Evolutionary conservation across 2,888 invertebrate genomes (phyloP), one percentile per base, ranked within the genome.

Genomic region (Stenolophus ochropezus): DNA sequence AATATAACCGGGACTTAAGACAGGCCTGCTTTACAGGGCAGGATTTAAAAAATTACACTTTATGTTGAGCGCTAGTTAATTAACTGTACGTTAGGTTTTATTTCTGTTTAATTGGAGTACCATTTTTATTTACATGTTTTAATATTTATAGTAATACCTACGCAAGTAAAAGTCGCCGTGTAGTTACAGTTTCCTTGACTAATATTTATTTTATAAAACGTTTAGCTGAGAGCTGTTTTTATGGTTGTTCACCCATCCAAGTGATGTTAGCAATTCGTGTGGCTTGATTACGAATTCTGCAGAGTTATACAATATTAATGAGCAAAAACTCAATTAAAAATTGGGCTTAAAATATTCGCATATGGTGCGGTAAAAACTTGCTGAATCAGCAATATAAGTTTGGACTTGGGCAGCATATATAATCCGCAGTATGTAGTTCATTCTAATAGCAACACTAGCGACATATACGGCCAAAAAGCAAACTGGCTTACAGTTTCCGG

Each of bases 391-490:
- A 42, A 42, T 42, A 42, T 42, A 42, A 42, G 33, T 42, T 42
- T 42, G 33, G 33, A 42, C 33, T 42, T 42, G 33, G 33, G 8
- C 11, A 42, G 33, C 33, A 42, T 42, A 42, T 42, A 42, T 42
- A 42, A 42, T 42, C 33, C 33, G 33, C 33, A 8, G 8, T 42
- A 42, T 42, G 33, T 65, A 65, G 61, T 65, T 65, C 61, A 65
- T n/a, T 65, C 27, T 27, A 58, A 11, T n/a, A 53, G 56, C 61
- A 6, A 27, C 61, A 65, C 61, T 65, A 65, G 61, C 61, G 61
- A 14, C 18, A 25, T 65, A 65, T 65, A 65, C 27, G 61, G 61
- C n/a, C 61, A n/a, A 65, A 65, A 65, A 65, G 14, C 25, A 5
- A 65, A 65, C 16, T 21, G 21, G n/a, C 21, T 58, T 11, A 11